Percentiles rank a stretch among this genome's conserved stretches.
phyloP scores from a whole-genome alignment of 2,113 vertebrate species.

The Paramisgurnus dabryanus region DNA sequence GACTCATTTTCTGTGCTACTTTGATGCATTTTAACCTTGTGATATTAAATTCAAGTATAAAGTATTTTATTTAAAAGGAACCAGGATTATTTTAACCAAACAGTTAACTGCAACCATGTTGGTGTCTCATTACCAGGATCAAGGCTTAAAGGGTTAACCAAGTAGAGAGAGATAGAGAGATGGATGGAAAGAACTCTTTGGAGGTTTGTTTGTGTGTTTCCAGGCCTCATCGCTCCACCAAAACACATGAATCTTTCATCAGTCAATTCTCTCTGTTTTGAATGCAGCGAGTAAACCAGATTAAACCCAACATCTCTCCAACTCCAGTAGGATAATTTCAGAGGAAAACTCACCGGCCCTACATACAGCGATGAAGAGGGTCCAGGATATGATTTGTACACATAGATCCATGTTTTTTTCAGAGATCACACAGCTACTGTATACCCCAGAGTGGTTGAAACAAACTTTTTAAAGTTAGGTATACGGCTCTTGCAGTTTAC shows the following conservation, averaged over 20 bases:
- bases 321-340: slow-evolving; percentile 11
- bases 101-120: too few species aligned
- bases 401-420: not conserved
- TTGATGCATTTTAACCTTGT: too few species aligned
- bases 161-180: not conserved
- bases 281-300: slow-evolving; percentile 40
- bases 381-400: not conserved
- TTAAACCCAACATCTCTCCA: slow-evolving; percentile 10
- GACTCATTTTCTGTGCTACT: too few species aligned
- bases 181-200: slow-evolving; percentile 10
- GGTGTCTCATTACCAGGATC: too few species aligned
- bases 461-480: not conserved
- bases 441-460: not conserved
- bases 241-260: slow-evolving; percentile 55
- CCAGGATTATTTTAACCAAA: too few species aligned
- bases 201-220: slow-evolving; percentile 33
- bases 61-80: too few species aligned
- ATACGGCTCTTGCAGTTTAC: not conserved
- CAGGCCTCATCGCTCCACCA: slow-evolving; percentile 26
- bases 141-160: not conserved
- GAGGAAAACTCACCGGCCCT: not conserved
- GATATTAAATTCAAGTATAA: too few species aligned
- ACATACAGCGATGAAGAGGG: slow-evolving; percentile 14
- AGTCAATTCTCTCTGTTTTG: slow-evolving; percentile 38
- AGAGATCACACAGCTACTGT: not conserved